phyloP scores from a whole-genome alignment of 2,113 vertebrate genomes.

The Cairina moschata region DNA sequence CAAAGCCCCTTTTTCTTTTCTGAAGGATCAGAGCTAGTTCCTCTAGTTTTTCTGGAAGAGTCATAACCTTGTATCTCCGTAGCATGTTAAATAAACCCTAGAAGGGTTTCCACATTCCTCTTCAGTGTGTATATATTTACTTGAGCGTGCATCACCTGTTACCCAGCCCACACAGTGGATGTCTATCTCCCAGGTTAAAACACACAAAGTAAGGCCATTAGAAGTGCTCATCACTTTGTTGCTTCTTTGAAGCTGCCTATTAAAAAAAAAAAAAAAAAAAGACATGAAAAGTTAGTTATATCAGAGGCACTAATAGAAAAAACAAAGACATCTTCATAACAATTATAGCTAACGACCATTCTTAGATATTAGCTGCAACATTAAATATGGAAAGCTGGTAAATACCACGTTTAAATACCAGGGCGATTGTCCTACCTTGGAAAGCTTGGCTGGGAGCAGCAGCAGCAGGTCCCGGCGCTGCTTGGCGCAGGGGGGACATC shows the following conservation, averaged over 20 bases:
- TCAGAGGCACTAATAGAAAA: not conserved
- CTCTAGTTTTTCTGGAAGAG: conserved; percentile 43
- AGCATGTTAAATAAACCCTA: not conserved
- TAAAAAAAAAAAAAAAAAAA: not conserved
- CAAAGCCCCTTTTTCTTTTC: not conserved
- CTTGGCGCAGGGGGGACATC: not conserved
- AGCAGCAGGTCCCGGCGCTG: not conserved
- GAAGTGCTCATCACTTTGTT: not conserved
- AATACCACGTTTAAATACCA: not conserved
- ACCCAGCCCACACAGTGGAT: not conserved
- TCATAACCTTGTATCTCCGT: not conserved
- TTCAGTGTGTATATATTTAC: conserved; percentile 20
- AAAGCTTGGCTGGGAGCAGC: not conserved
- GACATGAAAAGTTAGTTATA: not conserved
- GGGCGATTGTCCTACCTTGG: not conserved
- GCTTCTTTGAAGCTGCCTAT: not conserved
- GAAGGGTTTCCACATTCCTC: conserved; percentile 47
- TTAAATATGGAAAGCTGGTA: not conserved
- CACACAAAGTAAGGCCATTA: not conserved
- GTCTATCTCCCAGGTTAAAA: not conserved
- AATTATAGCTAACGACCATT: not conserved
- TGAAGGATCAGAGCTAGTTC: conserved; percentile 23
- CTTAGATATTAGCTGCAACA: not conserved
- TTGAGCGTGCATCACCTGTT: not conserved
- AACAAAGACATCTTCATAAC: not conserved